phyloP scores from a whole-genome alignment of 2,888 invertebrate genomes.

The Hirtodrosophila cameraria region DNA sequence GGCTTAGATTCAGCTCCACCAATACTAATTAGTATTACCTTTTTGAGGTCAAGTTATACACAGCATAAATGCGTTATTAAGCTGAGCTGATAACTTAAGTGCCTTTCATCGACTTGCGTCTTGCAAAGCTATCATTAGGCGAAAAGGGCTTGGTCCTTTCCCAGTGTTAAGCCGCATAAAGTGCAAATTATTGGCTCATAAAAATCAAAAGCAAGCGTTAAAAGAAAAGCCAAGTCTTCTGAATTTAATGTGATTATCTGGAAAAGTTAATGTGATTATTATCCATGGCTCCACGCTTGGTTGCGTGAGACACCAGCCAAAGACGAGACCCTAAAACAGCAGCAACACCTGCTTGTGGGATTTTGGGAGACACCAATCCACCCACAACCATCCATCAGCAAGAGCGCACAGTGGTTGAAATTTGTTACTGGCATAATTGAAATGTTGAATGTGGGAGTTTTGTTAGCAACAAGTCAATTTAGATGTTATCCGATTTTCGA shows the following conservation, averaged over 20 bases:
- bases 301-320: constrained; percentile 50
- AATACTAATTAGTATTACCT: constrained; percentile 43
- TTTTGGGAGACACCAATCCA: constrained; percentile 2
- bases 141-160: too few species aligned
- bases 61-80: constrained; percentile 58
- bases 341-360: constrained; percentile 22
- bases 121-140: constrained; percentile 8
- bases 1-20: not conserved
- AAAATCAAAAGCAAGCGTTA: constrained; percentile 59
- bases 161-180: not conserved
- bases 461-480: too few species aligned
- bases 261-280: constrained; percentile 76
- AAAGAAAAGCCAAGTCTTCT: constrained; percentile 39
- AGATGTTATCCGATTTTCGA: too few species aligned
- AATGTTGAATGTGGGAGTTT: too few species aligned
- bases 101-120: constrained; percentile 6
- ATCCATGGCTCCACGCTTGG: constrained; percentile 26
- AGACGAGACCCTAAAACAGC: constrained; percentile 1
- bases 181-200: constrained; percentile 58
- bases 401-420: not conserved
- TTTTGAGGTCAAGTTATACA: constrained; percentile 56
- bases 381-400: constrained; percentile 53
- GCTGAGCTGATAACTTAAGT: constrained; percentile 42
- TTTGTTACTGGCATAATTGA: too few species aligned
- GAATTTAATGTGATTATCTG: constrained; percentile 73